phyloP scores from a whole-genome alignment of 2,888 invertebrate genomes.

The Drosophila barbarae region DNA sequence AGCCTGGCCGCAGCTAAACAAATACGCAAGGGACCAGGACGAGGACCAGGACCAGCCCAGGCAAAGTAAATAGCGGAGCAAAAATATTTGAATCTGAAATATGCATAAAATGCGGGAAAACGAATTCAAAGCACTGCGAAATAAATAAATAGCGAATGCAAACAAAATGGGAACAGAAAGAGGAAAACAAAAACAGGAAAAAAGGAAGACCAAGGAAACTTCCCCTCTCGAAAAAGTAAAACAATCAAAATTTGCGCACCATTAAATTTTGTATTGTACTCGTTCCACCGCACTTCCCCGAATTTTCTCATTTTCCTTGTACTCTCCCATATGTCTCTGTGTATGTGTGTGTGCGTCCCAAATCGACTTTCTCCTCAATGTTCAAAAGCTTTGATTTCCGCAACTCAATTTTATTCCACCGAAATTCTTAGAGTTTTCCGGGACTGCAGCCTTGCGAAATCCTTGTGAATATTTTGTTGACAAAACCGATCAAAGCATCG shows the following conservation, averaged over 20 bases:
- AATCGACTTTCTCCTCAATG: conserved; percentile 44
- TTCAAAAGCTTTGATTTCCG: conserved; percentile 40
- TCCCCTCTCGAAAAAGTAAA: conserved; percentile 49
- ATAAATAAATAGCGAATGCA: conserved; percentile 49
- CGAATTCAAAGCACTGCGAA: conserved; percentile 46
- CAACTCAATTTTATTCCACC: conserved; percentile 33
- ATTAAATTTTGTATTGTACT: conserved; percentile 66
- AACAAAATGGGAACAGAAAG: conserved; percentile 27
- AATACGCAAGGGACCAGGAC: conserved; percentile 29
- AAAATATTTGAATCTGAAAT: conserved; percentile 54
- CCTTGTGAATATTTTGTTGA: conserved; percentile 41
- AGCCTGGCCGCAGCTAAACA: conserved; percentile 35
- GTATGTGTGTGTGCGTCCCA: conserved; percentile 15
- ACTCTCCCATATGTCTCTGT: conserved; percentile 1
- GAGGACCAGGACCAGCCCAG: conserved; percentile 12
- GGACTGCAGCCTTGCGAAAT: conserved; percentile 27
- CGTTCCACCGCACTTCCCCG: conserved; percentile 47
- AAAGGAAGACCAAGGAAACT: conserved; percentile 29
- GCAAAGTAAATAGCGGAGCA: conserved; percentile 51
- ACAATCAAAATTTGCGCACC: conserved; percentile 70
- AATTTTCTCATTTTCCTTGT: conserved; percentile 20
- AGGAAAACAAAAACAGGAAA: conserved; percentile 10
- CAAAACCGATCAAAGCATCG: conserved; percentile 34
- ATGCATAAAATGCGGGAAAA: conserved; percentile 57
- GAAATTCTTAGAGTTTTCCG: conserved; percentile 14